Base-by-base conservation (phyloP, 2,888 invertebrate genomes). In the Linnaemya vulpina region DNA sequence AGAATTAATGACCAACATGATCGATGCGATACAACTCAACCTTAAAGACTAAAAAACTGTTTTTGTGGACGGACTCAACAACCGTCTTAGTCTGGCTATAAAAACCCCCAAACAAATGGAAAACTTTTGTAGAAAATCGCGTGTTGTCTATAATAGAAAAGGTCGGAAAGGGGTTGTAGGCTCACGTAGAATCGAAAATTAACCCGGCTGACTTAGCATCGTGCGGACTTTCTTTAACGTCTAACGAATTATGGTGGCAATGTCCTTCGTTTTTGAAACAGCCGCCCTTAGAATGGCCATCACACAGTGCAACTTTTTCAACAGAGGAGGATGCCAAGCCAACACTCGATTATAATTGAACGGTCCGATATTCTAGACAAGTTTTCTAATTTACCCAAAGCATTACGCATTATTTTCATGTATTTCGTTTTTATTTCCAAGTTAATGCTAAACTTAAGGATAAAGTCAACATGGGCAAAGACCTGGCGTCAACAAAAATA, bases 81-180 rank as follows among this genome's bases (percentile, higher is more conserved):
- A 68, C 51, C 9, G 67, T 25, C 7, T 25, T 65, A 15, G 63
- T 43, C 5, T 68, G 70, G 55, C 13, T 55, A 0, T 25, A 58
- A 15, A 71, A 71, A 43, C 71, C 55, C 25, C 20, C 73, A 1
- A 25, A 58, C 3, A 58, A 5, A 17, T 71, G 58, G 71, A 58
- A 71, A 30, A 71, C 58, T 3, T 58, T 71, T 13, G 71, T 71
- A 0, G 43, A 71, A 71, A 71, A 71, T 13, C 11, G 73, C 30
- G 35, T 73, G 3, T 49, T 60, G 1, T 49, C 46, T 20, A 71
- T 71, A 9, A 17, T 60, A 0, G 71, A 71, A 60, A 71, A 58
- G 11, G 71, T 58, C 5, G 53, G 55, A 9, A 40, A n/a, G 2
- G 22, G 49, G n/a, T 49, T 35, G 7, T 55, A 53, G 70, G 8